Conservation (phyloP, 2,797 vertebrate genomes). For the Xyrichtys novacula region DNA sequence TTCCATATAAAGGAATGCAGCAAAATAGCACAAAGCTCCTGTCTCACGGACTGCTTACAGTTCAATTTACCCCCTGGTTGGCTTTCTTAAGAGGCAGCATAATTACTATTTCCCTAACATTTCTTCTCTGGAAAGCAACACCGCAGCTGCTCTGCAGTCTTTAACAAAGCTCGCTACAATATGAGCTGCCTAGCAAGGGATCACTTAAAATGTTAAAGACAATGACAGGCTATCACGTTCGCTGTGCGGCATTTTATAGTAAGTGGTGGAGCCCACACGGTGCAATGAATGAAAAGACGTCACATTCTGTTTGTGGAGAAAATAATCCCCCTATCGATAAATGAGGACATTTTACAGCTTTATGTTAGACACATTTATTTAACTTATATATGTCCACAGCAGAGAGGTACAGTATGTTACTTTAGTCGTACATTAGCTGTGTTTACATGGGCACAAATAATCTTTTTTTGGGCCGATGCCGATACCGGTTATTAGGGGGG, state of each 20-base stretch:
- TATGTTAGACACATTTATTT: neutral
- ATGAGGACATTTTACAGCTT: too few species aligned
- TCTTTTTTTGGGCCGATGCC: too few species aligned
- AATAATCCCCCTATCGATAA: neutral
- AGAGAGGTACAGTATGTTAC: too few species aligned
- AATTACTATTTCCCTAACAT: constrained; percentile 22
- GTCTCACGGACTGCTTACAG: constrained; percentile 37
- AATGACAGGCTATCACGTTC: neutral
- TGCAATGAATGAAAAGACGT: neutral
- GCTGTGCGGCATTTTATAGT: neutral
- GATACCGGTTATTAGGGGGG: too few species aligned
- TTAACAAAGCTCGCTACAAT: neutral
- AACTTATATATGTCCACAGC: too few species aligned
- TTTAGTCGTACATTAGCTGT: too few species aligned
- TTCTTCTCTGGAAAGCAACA: neutral
- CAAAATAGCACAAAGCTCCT: constrained; percentile 31
- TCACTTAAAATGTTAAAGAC: constrained; percentile 1
- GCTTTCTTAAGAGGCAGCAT: constrained; percentile 6
- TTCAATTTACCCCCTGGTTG: constrained; percentile 29
- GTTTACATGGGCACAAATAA: too few species aligned
- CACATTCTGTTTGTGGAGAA: neutral
- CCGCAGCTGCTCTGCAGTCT: neutral
- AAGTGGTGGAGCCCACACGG: neutral
- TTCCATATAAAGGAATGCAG: constrained; percentile 38
- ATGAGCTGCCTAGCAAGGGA: neutral